Evolutionary conservation across 1,140 invertebrate genomes (phyloP).

Genomic region (Rhopalosiphum padi): DNA sequence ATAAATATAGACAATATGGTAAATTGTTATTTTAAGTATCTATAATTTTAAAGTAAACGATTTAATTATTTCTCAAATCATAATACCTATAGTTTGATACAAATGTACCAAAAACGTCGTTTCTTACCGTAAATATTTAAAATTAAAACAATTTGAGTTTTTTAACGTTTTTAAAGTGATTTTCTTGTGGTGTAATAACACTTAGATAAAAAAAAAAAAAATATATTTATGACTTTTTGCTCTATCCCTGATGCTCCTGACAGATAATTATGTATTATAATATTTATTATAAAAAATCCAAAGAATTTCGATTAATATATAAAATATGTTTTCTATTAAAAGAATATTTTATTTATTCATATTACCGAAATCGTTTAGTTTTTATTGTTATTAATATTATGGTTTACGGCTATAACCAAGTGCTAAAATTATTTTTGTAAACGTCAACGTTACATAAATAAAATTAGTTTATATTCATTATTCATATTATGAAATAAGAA

Average conservation of each 20-base stretch:
- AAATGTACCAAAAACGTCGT: background rate
- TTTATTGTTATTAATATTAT: background rate
- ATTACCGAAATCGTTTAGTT: background rate
- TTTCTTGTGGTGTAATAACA: background rate
- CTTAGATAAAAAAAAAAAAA: background rate
- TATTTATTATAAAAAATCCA: background rate
- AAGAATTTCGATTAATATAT: background rate
- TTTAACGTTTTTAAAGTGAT: background rate
- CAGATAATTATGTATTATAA: background rate
- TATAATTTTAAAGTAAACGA: background rate
- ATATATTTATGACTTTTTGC: background rate
- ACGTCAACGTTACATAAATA: background rate
- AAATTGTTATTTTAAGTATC: too few relatives aligned
- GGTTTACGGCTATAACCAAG: background rate
- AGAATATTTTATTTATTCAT: background rate
- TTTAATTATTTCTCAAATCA: background rate
- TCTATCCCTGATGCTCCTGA: background rate
- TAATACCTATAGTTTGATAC: background rate
- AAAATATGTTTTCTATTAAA: background rate
- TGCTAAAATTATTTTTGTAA: background rate
- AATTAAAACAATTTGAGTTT: background rate
- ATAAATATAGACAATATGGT: background rate
- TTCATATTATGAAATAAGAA: slow-evolving; percentile 14
- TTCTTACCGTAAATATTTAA: background rate
- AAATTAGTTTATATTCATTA: slow-evolving; percentile 17